Evolutionary conservation across 2,888 invertebrate genomes (phyloP).

Genomic region (Eucriotettix oculatus): DNA sequence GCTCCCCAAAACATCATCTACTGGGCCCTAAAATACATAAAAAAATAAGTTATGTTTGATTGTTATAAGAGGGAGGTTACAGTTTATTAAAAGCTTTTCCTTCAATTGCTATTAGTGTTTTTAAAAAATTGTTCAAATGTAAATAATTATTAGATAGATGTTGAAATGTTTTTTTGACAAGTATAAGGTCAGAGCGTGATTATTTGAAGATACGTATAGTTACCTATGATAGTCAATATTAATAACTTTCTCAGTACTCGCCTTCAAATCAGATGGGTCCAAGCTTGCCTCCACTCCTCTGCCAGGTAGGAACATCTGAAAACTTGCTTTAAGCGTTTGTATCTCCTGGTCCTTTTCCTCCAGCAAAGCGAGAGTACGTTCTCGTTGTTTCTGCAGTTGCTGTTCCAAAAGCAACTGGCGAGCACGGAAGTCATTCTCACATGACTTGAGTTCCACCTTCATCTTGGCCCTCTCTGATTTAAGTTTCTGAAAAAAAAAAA

Average conservation of each 20-base stretch:
- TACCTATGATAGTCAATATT: too few relatives aligned
- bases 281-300: background rate
- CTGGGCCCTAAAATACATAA: background rate
- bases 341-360: slow-evolving; percentile 68
- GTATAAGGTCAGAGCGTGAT: too few relatives aligned
- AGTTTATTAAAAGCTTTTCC: too few relatives aligned
- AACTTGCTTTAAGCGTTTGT: slow-evolving; percentile 37
- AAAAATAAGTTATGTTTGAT: too few relatives aligned
- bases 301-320: slow-evolving; percentile 32
- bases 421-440: slow-evolving; percentile 34
- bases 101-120: too few relatives aligned
- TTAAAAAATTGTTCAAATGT: too few relatives aligned
- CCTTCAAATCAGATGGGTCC: too few relatives aligned
- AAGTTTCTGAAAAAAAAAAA: slow-evolving; percentile 18
- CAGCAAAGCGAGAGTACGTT: slow-evolving; percentile 56
- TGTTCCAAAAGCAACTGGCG: slow-evolving; percentile 46
- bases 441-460: slow-evolving; percentile 20
- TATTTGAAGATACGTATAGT: too few relatives aligned
- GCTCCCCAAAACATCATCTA: slow-evolving; percentile 4
- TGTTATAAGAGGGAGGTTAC: too few relatives aligned
- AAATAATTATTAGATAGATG: too few relatives aligned
- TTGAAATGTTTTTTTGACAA: too few relatives aligned
- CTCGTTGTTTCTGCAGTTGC: slow-evolving; percentile 60
- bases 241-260: too few relatives aligned
- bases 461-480: slow-evolving; percentile 27